Evolutionary conservation across 2,113 vertebrate species (phyloP), one percentile per base, ranked within the genome.

Genomic region (Pteruthius melanotis): DNA sequence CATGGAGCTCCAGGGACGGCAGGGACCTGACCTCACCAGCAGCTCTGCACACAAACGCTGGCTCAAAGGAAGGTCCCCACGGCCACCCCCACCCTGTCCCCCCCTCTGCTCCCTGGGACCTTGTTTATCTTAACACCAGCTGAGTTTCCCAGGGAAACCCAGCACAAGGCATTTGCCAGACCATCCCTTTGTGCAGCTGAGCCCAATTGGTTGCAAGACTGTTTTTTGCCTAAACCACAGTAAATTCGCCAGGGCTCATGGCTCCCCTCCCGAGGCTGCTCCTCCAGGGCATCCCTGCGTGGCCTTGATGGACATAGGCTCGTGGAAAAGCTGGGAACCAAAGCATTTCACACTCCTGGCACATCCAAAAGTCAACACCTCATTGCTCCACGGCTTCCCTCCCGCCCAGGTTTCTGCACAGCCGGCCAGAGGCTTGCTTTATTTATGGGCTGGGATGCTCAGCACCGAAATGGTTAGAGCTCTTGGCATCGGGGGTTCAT

Each of bases 381-480:
- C 75, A 3, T 6, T 68, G 68, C 88, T 88, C 3, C 86, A 39
- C 0, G 1, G 52, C 87, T 92, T 90, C 68, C 71, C 85, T 86
- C 92, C 92, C 76, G n/a, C 85, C 93, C 92, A 49, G 82, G 64
- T 75, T 91, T 69, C 87, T 91, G 63, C 65, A 53, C 37, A 63
- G 87, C 82, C 3, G 2, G 91, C 84, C 94, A 95, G 89, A 79
- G 87, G 75, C 50, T 91, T 96, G 75, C 50, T 91, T 96, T 96
- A 94, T 95, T 95, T 93, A 81, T 84, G 94, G 79, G 85, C 90
- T 96, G 88, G 92, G 94, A 89, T 92, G 86, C 83, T 95, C 88
- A 81, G 76, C 94, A 94, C 86, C 1, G 15, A 88, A 86, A 94
- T 42, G 54, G 87, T 86, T 93, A 11, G 85, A 92, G 64, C 86